Conservation (phyloP, 2,888 invertebrate genomes). For the Hirtodrosophila duncani region DNA sequence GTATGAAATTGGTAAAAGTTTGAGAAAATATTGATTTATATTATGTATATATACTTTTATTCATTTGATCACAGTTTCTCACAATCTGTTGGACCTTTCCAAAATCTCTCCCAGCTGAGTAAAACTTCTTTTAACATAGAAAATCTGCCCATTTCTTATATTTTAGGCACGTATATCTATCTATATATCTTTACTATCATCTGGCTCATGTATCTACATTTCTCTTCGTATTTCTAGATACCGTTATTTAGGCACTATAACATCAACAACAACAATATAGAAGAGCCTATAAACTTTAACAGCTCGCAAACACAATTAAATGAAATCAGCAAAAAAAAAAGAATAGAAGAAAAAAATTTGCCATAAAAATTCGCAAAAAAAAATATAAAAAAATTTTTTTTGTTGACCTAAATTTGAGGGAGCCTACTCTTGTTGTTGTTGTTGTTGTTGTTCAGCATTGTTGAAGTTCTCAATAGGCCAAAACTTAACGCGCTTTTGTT, state of each 20-base stretch:
- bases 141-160: no score
- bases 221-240: conserved; percentile 41
- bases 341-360: conserved; percentile 29
- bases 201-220: no score
- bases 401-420: conserved; percentile 59
- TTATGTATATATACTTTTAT: no score
- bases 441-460: conserved; percentile 14
- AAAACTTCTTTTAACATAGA: no score
- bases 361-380: conserved; percentile 27
- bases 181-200: conserved; percentile 27
- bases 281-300: not conserved
- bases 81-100: no score
- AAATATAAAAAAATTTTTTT: conserved; percentile 31
- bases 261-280: conserved; percentile 21
- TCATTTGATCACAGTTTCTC: no score
- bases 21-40: no score
- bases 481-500: conserved; percentile 59
- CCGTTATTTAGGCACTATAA: conserved; percentile 50
- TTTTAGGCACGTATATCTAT: conserved; percentile 4
- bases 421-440: conserved; percentile 9
- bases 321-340: conserved; percentile 43
- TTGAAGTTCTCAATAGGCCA: conserved; percentile 53
- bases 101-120: no score
- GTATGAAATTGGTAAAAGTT: no score
- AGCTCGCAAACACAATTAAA: conserved; percentile 31